Evolutionary conservation across 2,113 vertebrate genomes (phyloP).

Genomic region (Pelmatolapia mariae): DNA sequence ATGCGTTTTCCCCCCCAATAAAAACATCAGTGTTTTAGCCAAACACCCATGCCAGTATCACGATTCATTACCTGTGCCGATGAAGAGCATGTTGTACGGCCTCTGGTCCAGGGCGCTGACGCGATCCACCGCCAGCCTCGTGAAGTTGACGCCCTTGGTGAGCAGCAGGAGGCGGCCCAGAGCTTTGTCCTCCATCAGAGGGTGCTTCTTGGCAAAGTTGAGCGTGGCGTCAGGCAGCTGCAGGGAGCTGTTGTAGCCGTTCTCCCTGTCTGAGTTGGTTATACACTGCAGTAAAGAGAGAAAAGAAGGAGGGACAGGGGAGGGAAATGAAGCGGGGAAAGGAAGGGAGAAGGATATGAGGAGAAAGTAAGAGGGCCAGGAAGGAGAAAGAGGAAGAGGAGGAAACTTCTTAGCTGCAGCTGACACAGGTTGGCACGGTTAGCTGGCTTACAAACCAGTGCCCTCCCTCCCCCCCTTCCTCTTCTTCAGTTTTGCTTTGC

Average conservation of each 20-base stretch:
- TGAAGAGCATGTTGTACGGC: slow-evolving; percentile 85
- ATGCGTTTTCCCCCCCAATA: background rate
- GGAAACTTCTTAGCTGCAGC: slow-evolving; percentile 42
- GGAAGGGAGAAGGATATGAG: background rate
- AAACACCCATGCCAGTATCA: too few species aligned
- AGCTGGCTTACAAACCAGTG: slow-evolving; percentile 17
- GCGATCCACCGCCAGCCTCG: slow-evolving; percentile 83
- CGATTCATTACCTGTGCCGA: slow-evolving; percentile 83
- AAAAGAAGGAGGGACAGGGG: background rate
- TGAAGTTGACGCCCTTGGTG: slow-evolving; percentile 90
- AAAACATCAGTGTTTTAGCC: background rate
- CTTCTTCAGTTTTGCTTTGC: background rate
- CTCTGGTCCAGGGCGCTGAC: slow-evolving; percentile 77
- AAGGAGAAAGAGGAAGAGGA: slow-evolving; percentile 1
- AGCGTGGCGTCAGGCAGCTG: slow-evolving; percentile 92
- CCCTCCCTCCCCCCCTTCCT: background rate
- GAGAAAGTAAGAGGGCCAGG: background rate
- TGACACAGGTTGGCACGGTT: slow-evolving; percentile 37
- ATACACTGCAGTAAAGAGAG: slow-evolving; percentile 78
- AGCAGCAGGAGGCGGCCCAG: slow-evolving; percentile 87
- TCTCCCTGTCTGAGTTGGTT: slow-evolving; percentile 83
- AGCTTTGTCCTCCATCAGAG: slow-evolving; percentile 86
- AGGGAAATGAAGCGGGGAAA: background rate
- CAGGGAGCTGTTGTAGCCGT: slow-evolving; percentile 84
- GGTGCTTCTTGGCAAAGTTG: slow-evolving; percentile 97